A percentile compares a stretch with the other conserved stretches of the same genome.
Evolutionary conservation across 2,888 invertebrate species (phyloP).

Genomic region (Campoplex nolae): DNA sequence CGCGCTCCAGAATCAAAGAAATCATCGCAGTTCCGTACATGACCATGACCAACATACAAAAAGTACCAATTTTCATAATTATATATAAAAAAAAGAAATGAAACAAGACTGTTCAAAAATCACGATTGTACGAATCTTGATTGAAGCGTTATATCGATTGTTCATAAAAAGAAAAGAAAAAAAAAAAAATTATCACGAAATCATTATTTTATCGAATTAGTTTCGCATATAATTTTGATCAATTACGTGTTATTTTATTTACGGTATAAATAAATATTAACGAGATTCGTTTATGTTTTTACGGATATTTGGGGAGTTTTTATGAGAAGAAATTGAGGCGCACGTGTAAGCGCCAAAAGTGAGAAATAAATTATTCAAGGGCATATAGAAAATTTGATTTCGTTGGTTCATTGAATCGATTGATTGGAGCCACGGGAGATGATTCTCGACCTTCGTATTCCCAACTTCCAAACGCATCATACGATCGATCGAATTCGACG

Average conservation of each 20-base stretch:
- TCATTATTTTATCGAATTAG: background rate
- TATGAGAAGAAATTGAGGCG: too few relatives aligned
- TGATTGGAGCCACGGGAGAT: background rate
- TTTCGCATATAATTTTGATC: background rate
- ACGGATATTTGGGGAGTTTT: background rate
- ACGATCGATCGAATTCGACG: background rate
- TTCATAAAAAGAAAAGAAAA: too few relatives aligned
- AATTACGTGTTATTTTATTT: background rate
- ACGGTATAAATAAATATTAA: too few relatives aligned
- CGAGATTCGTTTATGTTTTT: background rate
- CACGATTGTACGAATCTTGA: background rate
- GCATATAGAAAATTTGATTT: background rate
- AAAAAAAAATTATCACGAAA: background rate
- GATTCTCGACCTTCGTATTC: background rate
- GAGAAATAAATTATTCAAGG: background rate
- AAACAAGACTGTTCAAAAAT: background rate
- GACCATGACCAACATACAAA: constrained; percentile 40
- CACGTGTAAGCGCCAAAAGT: too few relatives aligned
- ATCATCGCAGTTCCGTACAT: constrained; percentile 5
- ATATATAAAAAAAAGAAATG: background rate
- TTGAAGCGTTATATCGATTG: background rate
- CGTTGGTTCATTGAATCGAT: background rate
- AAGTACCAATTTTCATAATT: background rate
- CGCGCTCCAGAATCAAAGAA: constrained; percentile 15
- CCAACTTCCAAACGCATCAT: background rate